Evolutionary conservation across 1,140 invertebrate genomes (phyloP).

Genomic region (Tribolium madens): DNA sequence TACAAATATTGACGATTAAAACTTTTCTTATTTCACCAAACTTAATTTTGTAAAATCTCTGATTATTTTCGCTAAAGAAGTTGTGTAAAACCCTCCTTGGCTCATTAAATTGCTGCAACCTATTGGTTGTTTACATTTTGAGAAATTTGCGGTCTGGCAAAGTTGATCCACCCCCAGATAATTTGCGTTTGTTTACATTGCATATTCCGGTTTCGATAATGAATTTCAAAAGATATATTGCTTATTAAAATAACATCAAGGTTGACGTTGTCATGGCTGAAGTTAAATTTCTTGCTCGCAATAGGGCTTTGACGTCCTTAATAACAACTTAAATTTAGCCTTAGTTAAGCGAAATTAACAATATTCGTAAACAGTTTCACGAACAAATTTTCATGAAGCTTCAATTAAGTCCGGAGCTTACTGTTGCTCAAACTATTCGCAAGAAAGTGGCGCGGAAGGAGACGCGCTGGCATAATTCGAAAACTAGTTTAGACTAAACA

Average conservation of each 20-base stretch:
- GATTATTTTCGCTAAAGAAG: too few species aligned
- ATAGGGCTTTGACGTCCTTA: not conserved
- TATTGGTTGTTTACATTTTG: constrained; percentile 16
- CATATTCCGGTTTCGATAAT: constrained; percentile 12
- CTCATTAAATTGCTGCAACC: not conserved
- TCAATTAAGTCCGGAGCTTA: constrained; percentile 29
- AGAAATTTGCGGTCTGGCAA: constrained; percentile 1
- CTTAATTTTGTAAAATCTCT: too few species aligned
- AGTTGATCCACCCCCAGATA: constrained; percentile 3
- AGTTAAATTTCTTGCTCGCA: constrained; percentile 8
- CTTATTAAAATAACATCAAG: constrained; percentile 19
- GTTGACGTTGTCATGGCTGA: constrained; percentile 2
- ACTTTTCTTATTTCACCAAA: too few species aligned
- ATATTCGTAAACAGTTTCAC: constrained; percentile 33
- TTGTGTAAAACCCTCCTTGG: not conserved
- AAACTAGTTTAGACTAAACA: constrained; percentile 30
- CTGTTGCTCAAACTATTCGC: constrained; percentile 30
- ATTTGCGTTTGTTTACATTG: constrained; percentile 2
- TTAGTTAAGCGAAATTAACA: constrained; percentile 32
- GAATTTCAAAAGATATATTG: constrained; percentile 20
- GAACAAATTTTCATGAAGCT: constrained; percentile 32
- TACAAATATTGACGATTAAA: too few species aligned
- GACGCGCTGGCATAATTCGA: constrained; percentile 18
- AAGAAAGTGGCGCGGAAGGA: not conserved
- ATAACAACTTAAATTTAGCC: constrained; percentile 21